These are phyloP conservation scores for Neogobius melanostomus DNA, from an alignment of 2,113 vertebrate species.

Conservation along the genomic window DNA sequence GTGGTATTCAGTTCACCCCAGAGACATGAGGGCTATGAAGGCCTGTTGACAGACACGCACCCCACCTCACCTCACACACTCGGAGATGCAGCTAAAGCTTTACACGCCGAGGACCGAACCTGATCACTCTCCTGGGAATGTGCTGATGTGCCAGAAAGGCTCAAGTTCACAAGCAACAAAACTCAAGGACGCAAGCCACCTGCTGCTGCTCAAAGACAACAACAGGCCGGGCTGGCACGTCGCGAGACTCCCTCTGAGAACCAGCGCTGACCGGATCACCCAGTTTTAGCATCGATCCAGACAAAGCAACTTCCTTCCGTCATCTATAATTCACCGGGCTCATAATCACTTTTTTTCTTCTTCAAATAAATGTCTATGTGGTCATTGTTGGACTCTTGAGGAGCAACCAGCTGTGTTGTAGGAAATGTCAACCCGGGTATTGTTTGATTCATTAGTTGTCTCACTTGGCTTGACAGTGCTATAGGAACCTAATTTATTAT, in stretches of 20 bases:
- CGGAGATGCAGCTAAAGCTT: constrained; percentile 57
- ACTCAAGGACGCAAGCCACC: constrained; percentile 72
- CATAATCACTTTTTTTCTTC: constrained; percentile 54
- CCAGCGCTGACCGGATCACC: constrained; percentile 38
- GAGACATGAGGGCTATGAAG: background rate
- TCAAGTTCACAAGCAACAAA: constrained; percentile 75
- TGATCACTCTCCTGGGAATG: constrained; percentile 70
- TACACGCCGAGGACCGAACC: constrained; percentile 61
- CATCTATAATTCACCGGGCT: constrained; percentile 72
- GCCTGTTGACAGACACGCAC: constrained; percentile 29
- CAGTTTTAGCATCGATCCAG: constrained; percentile 62
- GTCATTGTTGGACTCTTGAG: constrained; percentile 48
- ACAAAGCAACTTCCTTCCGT: constrained; percentile 52
- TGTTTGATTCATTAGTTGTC: constrained; percentile 17
- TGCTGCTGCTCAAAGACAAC: constrained; percentile 74
- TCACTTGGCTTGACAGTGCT: constrained; percentile 9
- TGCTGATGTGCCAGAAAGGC: constrained; percentile 70
- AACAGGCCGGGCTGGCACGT: constrained; percentile 60
- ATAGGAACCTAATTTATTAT: background rate
- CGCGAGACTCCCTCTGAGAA: constrained; percentile 52
- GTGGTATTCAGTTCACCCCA: constrained; percentile 10
- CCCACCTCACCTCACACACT: constrained; percentile 5
- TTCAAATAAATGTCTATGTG: constrained; percentile 47
- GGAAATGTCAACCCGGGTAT: constrained; percentile 42
- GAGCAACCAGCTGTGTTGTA: constrained; percentile 58